Evolutionary conservation across 2,113 vertebrate species (phyloP), one percentile per base, ranked within the genome.

Genomic region (Gobio gobio): DNA sequence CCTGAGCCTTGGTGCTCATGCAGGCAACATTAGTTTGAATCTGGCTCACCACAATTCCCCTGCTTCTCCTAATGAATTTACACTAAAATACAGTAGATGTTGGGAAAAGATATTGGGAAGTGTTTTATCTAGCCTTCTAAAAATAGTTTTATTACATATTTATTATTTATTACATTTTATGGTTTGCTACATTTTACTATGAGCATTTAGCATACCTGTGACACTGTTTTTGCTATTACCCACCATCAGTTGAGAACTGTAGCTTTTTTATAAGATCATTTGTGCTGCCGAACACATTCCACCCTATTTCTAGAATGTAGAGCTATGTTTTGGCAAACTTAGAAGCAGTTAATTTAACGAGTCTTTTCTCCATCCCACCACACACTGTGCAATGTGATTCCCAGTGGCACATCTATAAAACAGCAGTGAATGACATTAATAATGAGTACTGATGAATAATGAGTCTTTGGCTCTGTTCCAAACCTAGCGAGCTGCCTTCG

Each of bases 401-500:
- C 72, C 75, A 29, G 36, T 81, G 56, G 56, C 56, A 84, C 45
- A 26, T 80, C 51, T 84, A 81, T 58, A 75, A 66, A 84, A 81
- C 61, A 80, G 73, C 10, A 29, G 43, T 68, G 36, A 80, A 68
- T 76, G 14, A 81, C 56, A 84, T 66, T 75, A n/a, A n/a, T 81
- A 76, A 64, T 81, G 59, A 87, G 49, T 12, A 82, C 43, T 76
- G 33, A 76, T 51, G 51, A 56, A 56, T 56, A 6, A 56, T 56
- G 5, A 56, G 18, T 59, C 22, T 77, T 33, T 75, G 47, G 47
- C 24, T 33, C 8, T 54, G 9, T 76, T 20, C 16, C 74, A 54
- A 33, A 76, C 49, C 26, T 10, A 76, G 26, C 8, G 16, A 76
- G 24, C 47, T 76, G 73, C 73, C 73, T 76, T 29, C 8, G 3